Base-by-base conservation (phyloP, 2,113 vertebrate genomes). In the Tinamus guttatus region DNA sequence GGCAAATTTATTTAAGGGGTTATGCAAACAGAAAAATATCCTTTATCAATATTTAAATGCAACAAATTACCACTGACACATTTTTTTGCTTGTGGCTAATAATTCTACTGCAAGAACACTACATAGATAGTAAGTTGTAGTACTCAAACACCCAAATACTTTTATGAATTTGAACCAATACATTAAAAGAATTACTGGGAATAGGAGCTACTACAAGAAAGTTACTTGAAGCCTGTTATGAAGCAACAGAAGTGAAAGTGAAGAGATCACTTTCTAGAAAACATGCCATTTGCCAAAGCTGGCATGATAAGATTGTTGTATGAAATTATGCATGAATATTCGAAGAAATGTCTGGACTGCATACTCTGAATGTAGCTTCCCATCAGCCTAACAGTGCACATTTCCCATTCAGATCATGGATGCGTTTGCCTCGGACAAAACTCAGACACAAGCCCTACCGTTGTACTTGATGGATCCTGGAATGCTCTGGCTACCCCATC, bases 401-500 rank as follows among this genome's bases (percentile, higher is more conserved):
- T 79, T 71, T 49, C 9, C 27, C 3, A 11, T 24, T 75, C 41
- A 64, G 49, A 32, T 21, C 43, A 17, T 5, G 27, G 28, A 40
- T 2, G 27, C 34, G 38, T 25, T 68, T 36, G 65, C 19, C 30
- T 15, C 6, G 27, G 60, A 51, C 9, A 70, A 75, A 84, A 63
- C 75, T 71, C 45, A 62, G 43, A 91, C 59, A 41, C 1, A 4
- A 15, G 45, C 59, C 95, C 40, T 98, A 98, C 98, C 97, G 3
- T 94, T 43, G 92, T 85, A 90, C 54, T 95, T 21, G 85, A 0
- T 64, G 97, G 75, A 84, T 93, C 97, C 94, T 96, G 98, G 88
- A 95, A 96, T 45, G 95, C 69, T 95, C 81, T 68, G 51, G 94
- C 90, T 90, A 81, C 71, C 45, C 81, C 85, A 34, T 96, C 98